Conservation (phyloP, 2,888 invertebrate species). For the Drosophila picticornis region DNA sequence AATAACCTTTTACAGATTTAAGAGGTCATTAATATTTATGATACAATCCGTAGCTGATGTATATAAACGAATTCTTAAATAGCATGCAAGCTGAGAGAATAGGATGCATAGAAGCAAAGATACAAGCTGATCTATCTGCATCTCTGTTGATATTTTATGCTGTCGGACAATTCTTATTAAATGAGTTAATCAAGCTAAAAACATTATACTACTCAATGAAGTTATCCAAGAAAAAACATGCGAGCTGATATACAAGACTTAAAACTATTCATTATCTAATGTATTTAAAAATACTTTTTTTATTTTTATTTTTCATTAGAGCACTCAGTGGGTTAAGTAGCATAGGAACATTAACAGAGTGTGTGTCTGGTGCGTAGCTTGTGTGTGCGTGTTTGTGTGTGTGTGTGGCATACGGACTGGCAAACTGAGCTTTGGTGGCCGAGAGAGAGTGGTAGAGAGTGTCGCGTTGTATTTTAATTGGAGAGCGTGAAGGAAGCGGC, state of each 20-base stretch:
- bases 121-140: background rate
- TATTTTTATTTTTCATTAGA: background rate
- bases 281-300: background rate
- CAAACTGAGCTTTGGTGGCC: conserved; percentile 10
- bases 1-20: background rate
- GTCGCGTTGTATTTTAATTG: conserved; percentile 67
- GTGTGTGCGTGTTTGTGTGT: background rate
- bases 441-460: conserved; percentile 31
- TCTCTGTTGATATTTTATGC: background rate
- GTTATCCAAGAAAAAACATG: background rate
- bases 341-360: background rate
- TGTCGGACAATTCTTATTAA: background rate
- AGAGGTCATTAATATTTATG: background rate
- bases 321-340: conserved; percentile 38
- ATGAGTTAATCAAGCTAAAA: background rate
- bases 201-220: background rate
- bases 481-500: conserved; percentile 57
- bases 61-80: no score
- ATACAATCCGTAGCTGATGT: no score
- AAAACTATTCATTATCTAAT: background rate
- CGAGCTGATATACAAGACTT: background rate
- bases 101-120: background rate
- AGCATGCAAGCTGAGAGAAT: background rate
- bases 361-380: conserved; percentile 6
- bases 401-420: background rate